Evolutionary conservation across 2,888 invertebrate species (phyloP).

Genomic region (Hyalella azteca): DNA sequence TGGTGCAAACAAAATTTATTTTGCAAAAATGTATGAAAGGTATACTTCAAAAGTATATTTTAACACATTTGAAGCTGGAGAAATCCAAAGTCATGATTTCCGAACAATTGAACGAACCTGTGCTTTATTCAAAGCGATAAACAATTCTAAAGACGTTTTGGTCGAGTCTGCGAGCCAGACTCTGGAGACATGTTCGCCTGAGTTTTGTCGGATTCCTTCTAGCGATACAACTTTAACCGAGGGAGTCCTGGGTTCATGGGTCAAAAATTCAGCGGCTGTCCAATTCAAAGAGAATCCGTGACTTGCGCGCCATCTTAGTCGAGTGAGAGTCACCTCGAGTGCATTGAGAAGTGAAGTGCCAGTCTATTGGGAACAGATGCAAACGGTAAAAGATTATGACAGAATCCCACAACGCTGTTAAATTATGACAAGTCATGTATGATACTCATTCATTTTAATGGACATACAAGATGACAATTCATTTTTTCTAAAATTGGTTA

Average conservation of each 20-base stretch:
- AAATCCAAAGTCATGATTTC: no score
- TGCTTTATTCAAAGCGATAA: slow-evolving; percentile 11
- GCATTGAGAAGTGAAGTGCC: background rate
- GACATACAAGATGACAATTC: no score
- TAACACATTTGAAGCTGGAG: no score
- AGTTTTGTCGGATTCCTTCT: slow-evolving; percentile 1
- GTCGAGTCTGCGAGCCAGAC: background rate
- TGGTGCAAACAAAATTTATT: no score
- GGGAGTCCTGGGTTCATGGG: background rate
- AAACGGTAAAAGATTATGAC: no score
- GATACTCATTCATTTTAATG: no score
- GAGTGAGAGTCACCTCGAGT: background rate
- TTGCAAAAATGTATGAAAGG: no score
- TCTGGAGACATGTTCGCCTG: slow-evolving; percentile 21
- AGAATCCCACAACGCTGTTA: no score
- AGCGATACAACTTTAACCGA: background rate
- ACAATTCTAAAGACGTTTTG: slow-evolving; percentile 19
- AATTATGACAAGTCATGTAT: no score
- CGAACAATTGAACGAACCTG: background rate
- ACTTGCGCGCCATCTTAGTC: background rate
- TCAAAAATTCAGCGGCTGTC: background rate
- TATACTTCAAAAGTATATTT: no score
- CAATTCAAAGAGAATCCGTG: background rate
- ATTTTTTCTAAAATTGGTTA: no score
- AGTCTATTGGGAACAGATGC: background rate